These are phyloP conservation scores for Psittacula derbiana DNA, from an alignment of 2,797 vertebrate species.

Conservation along the genomic window DNA sequence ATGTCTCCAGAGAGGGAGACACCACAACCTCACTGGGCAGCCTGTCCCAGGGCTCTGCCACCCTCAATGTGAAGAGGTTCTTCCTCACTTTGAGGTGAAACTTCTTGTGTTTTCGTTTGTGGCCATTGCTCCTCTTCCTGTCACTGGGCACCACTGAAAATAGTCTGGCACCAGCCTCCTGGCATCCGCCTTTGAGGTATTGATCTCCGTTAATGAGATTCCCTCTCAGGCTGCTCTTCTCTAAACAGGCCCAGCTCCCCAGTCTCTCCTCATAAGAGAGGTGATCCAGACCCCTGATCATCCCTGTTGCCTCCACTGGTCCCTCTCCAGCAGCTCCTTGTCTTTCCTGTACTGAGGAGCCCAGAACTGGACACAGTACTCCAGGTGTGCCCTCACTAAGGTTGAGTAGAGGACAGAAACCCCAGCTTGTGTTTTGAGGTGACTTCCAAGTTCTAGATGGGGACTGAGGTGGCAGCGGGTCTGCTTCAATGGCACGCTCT, in stretches of 20 bases:
- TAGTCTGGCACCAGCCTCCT: background rate
- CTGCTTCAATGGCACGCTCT: background rate
- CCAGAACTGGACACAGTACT: background rate
- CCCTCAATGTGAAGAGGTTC: background rate
- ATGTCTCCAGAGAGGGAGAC: background rate
- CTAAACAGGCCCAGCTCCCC: background rate
- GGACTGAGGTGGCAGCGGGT: accelerated
- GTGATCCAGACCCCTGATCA: background rate
- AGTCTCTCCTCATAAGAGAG: background rate
- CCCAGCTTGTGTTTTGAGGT: background rate
- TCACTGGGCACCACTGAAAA: background rate
- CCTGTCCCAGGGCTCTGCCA: background rate
- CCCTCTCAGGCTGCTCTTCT: background rate
- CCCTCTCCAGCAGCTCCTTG: background rate
- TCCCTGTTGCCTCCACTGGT: background rate
- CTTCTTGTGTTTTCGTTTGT: background rate
- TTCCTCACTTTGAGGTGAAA: background rate
- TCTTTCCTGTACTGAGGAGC: background rate
- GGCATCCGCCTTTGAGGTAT: background rate
- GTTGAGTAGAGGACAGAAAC: background rate
- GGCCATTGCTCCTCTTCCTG: background rate
- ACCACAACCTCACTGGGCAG: background rate
- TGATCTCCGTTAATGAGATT: background rate
- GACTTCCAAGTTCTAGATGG: background rate
- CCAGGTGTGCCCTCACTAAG: background rate